Percentiles rank a stretch among this genome's conserved stretches.
phyloP scores from a whole-genome alignment of 2,113 vertebrate genomes.

The Clinocottus analis region DNA sequence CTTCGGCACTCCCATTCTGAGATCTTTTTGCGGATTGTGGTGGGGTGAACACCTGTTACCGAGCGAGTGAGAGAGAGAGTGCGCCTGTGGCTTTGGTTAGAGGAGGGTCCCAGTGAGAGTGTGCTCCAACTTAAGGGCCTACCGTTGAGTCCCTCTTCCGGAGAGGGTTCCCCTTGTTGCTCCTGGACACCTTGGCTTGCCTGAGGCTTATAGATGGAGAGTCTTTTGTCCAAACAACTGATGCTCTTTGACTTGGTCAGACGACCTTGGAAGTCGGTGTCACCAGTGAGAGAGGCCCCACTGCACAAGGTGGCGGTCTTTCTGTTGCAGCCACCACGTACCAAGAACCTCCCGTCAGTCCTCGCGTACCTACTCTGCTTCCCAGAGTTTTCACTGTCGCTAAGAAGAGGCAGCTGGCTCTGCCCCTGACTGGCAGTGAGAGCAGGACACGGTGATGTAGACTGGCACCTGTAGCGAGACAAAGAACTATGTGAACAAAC shows the following conservation, averaged over 20 bases:
- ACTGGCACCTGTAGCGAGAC: constrained; percentile 89
- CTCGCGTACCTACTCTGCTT: constrained; percentile 81
- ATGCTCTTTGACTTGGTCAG: constrained; percentile 89
- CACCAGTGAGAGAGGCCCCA: constrained; percentile 73
- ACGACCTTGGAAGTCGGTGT: constrained; percentile 77
- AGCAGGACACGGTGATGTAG: constrained; percentile 89
- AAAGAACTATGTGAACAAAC: constrained; percentile 56
- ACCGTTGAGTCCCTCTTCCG: constrained; percentile 82
- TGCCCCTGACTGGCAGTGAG: constrained; percentile 84
- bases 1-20: constrained; percentile 96
- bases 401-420: constrained; percentile 85
- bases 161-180: constrained; percentile 64
- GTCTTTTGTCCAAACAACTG: constrained; percentile 89
- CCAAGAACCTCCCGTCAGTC: constrained; percentile 82
- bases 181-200: constrained; percentile 53
- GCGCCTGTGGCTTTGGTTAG: constrained; percentile 81
- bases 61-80: constrained; percentile 85
- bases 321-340: constrained; percentile 84
- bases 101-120: constrained; percentile 83
- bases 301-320: constrained; percentile 76
- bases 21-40: constrained; percentile 94
- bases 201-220: constrained; percentile 85
- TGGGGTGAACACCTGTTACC: constrained; percentile 81
- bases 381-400: constrained; percentile 87
- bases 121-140: constrained; percentile 85